Percentiles rank a stretch among this genome's conserved stretches.
Conservation (phyloP, 2,888 invertebrate species). For the Arge pagana region DNA sequence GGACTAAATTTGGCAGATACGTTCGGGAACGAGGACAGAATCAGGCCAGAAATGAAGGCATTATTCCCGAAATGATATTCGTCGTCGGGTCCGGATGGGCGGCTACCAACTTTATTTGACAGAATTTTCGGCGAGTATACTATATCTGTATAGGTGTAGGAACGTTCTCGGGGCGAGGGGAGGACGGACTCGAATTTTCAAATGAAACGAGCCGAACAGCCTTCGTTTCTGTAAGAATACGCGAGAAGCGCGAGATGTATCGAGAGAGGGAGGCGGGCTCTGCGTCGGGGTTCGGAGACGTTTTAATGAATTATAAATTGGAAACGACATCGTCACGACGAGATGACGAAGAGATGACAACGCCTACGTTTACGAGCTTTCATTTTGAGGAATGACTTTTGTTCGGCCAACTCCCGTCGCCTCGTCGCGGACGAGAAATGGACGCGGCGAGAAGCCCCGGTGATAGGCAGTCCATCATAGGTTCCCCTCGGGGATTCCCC, state of each 20-base stretch:
- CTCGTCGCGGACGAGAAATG: background rate
- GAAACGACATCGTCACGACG: conserved; percentile 20
- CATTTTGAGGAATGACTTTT: conserved; percentile 28
- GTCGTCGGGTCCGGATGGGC: background rate
- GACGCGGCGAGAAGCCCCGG: background rate
- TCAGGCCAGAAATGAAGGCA: conserved; percentile 5
- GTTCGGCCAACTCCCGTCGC: background rate
- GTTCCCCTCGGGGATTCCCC: conserved; percentile 1
- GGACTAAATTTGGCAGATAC: background rate
- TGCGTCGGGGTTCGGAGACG: background rate
- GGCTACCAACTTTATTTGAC: too few relatives aligned
- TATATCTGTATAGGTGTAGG: too few relatives aligned
- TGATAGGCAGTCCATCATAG: too few relatives aligned
- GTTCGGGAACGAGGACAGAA: background rate
- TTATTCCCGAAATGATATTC: conserved; percentile 3
- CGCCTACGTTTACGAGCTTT: conserved; percentile 13
- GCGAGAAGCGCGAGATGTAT: background rate
- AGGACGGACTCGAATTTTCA: too few relatives aligned
- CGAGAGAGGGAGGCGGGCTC: background rate
- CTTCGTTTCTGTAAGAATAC: too few relatives aligned
- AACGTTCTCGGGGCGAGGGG: too few relatives aligned
- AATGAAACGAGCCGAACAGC: too few relatives aligned
- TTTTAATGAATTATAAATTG: conserved; percentile 30
- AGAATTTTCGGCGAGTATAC: too few relatives aligned
- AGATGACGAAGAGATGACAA: too few relatives aligned